Base-by-base conservation (phyloP, 2,888 invertebrate genomes). In the Cataglyphis albicans region DNA sequence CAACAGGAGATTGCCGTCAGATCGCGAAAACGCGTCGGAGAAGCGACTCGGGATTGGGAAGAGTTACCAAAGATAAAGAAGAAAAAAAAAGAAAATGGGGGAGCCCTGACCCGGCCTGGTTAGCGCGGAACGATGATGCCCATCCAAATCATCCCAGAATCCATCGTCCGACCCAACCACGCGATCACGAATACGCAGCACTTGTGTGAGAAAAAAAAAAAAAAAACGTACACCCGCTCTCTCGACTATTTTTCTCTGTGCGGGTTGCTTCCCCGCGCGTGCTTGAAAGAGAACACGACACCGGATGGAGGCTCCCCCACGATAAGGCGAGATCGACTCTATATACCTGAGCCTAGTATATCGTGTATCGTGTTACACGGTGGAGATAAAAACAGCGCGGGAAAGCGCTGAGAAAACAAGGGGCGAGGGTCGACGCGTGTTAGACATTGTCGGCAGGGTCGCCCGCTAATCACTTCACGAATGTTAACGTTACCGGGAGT, bases 81-180 rank as follows among this genome's bases (percentile, higher is more conserved):
- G n/a, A 48, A 48, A 5, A 52, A 52, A n/a, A 7, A 52, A 52
- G 52, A 52, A 52, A 48, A 87, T 88, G 89, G 92, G 93, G 93
- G 93, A 94, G 94, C 94, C 94, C 94, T 93, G 93, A 94, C 94
- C 94, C 94, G 94, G 94, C 94, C 94, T 94, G 94, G 92, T 92
- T 90, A 92, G 92, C 92, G 92, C 90, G 76, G 67, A 89, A 81
- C 81, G 73, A 65, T 64, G n/a, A 52, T 52, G 48, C 48, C 41
- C 65, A 32, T 52, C 12, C 48, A 38, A 64, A 9, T 7, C 64
- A 75, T 12, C 48, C 55, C 64, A 38, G 63, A 38, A 82, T 21
- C 57, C 25, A 10, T 29, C 35, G 52, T 73, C 86, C 86, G 65
- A 83, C 78, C 74, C 85, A 72, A 76, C 78, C 70, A 61, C 73